A percentile compares a stretch with the other conserved stretches of the same genome.
phyloP scores from a whole-genome alignment of 2,888 invertebrate genomes.

The Rotaria magnacalcarata region DNA sequence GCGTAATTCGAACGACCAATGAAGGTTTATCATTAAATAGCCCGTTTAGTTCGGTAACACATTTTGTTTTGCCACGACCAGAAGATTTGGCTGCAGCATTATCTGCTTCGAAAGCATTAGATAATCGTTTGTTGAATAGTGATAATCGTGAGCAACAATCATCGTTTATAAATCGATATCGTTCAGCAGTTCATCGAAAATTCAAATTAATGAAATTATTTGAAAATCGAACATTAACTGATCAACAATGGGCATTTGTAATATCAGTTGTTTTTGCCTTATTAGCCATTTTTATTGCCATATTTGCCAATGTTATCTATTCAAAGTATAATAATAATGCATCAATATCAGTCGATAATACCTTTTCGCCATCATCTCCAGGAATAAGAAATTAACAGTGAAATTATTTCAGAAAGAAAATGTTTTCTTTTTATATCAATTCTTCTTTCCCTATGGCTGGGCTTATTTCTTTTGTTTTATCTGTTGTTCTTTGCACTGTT shows the following conservation, averaged over 20 bases:
- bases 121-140: constrained; percentile 45
- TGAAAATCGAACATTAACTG: constrained; percentile 58
- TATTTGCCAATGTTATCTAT: constrained; percentile 59
- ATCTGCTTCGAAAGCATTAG: not conserved
- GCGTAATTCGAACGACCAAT: not conserved
- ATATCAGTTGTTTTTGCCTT: constrained; percentile 66
- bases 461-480: not conserved
- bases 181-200: not conserved
- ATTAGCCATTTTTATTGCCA: constrained; percentile 66
- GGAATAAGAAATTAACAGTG: constrained; percentile 11
- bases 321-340: constrained; percentile 25
- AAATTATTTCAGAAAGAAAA: not conserved
- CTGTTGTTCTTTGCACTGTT: constrained; percentile 23
- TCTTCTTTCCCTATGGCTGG: not conserved
- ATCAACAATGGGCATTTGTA: constrained; percentile 67
- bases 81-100: not conserved
- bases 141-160: constrained; percentile 32
- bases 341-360: not conserved
- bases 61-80: constrained; percentile 22
- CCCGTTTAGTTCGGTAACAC: constrained; percentile 19
- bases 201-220: not conserved
- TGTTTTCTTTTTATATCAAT: not conserved
- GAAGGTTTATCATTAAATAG: constrained; percentile 14
- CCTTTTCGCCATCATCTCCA: not conserved
- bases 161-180: not conserved